Evolutionary conservation across 1,140 invertebrate genomes (phyloP).

Genomic region (Sycophaga agraensis): DNA sequence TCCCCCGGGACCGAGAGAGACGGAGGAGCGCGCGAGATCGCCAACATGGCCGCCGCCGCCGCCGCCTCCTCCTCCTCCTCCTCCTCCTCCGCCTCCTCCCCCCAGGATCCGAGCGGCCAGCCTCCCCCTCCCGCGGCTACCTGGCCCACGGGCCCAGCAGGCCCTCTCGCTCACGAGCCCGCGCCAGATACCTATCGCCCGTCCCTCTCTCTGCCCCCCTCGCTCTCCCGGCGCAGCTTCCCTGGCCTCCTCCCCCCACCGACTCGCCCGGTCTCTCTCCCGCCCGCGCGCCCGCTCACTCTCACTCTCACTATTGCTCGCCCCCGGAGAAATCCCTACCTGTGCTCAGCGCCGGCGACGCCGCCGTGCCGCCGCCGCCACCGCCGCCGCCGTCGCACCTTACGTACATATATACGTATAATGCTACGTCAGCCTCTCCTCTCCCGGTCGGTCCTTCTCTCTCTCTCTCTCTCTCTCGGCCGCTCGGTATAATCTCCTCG

Average conservation of each 20-base stretch:
- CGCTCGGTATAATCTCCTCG: conserved; percentile 2
- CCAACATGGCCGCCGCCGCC: conserved; percentile 54
- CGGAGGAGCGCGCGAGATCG: conserved; percentile 38
- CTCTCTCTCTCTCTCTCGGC: conserved; percentile 19
- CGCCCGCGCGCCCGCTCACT: conserved; percentile 25
- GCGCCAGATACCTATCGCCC: conserved; percentile 14
- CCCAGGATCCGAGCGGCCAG: not conserved
- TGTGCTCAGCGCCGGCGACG: not conserved
- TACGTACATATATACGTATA: conserved; percentile 1
- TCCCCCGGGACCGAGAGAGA: not conserved
- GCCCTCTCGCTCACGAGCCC: conserved; percentile 7
- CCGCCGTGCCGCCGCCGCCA: not conserved
- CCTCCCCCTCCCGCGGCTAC: not conserved
- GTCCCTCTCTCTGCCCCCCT: conserved; percentile 5
- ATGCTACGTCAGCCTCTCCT: conserved; percentile 27
- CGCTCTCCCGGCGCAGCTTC: no score
- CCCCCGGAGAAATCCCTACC: conserved; percentile 15
- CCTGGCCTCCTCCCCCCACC: no score
- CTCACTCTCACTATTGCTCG: conserved; percentile 15
- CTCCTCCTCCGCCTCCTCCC: not conserved
- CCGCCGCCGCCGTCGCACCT: conserved; percentile 24
- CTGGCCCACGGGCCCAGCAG: not conserved
- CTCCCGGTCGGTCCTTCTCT: conserved; percentile 13
- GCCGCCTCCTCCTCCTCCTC: conserved; percentile 21
- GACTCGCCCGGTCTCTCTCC: conserved; percentile 21